These are phyloP conservation scores for Nesogale talazaci DNA, from an alignment of 2,113 vertebrate species.

Conservation along the genomic window DNA sequence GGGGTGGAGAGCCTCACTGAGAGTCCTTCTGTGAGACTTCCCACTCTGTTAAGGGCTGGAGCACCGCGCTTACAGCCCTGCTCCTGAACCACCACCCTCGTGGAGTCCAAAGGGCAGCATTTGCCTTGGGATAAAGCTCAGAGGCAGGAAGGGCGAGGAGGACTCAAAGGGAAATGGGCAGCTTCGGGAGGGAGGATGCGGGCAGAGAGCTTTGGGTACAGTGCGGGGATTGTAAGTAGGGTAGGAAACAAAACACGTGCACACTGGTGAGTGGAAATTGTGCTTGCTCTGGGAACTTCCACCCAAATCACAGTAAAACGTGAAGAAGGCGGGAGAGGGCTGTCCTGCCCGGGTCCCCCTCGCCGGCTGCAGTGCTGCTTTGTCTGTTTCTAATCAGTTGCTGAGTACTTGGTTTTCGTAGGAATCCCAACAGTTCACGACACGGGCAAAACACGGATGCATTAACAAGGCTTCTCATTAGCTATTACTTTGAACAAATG, in stretches of 20 bases:
- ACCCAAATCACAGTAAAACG: too few species aligned
- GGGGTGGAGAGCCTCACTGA: neutral
- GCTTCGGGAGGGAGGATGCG: too few species aligned
- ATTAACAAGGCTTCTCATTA: neutral
- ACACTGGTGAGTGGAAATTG: too few species aligned
- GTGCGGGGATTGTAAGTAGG: too few species aligned
- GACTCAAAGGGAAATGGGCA: too few species aligned
- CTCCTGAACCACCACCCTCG: neutral
- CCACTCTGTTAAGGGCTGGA: neutral
- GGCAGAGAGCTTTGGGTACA: too few species aligned
- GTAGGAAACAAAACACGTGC: too few species aligned
- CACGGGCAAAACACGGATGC: constrained; percentile 11
- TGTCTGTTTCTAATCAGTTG: constrained; percentile 60
- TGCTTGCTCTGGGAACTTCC: too few species aligned
- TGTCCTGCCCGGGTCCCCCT: constrained; percentile 29
- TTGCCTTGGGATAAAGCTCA: too few species aligned
- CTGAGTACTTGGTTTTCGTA: constrained; percentile 52
- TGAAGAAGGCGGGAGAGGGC: too few species aligned
- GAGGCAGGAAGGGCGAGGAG: too few species aligned
- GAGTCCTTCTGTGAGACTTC: constrained; percentile 32
- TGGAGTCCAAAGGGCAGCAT: too few species aligned
- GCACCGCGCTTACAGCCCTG: neutral
- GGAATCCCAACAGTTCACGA: constrained; percentile 22
- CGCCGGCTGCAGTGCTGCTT: neutral
- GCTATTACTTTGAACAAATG: constrained; percentile 33